phyloP scores from a whole-genome alignment of 2,888 invertebrate species.

The Pyrrhia umbra region DNA sequence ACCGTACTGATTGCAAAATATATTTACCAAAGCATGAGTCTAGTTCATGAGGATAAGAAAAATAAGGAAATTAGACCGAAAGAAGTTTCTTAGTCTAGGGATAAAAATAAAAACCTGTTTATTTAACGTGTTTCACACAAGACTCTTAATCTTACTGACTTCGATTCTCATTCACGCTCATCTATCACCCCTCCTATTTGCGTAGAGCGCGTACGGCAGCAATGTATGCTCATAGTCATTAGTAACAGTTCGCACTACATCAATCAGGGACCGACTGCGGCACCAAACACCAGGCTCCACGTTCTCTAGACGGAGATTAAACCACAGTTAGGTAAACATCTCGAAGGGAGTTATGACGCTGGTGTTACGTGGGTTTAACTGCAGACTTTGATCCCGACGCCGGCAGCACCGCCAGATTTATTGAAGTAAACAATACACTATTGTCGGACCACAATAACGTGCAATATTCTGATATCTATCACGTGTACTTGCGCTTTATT shows the following conservation, averaged over 20 bases:
- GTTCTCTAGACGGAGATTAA: not conserved
- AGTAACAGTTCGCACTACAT: not conserved
- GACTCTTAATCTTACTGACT: too few species aligned
- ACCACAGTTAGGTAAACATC: conserved; percentile 16
- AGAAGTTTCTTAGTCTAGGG: too few species aligned
- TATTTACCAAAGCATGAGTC: too few species aligned
- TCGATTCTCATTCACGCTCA: too few species aligned
- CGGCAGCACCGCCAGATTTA: conserved; percentile 24
- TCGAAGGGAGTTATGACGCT: conserved; percentile 14
- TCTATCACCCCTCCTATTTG: not conserved
- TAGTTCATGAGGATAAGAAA: too few species aligned
- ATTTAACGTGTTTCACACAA: too few species aligned
- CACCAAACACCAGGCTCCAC: not conserved
- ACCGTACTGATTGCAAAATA: too few species aligned
- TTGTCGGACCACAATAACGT: not conserved
- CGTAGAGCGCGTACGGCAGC: not conserved
- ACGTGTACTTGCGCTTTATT: not conserved
- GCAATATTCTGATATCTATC: not conserved
- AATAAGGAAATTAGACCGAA: too few species aligned
- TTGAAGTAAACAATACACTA: conserved; percentile 35
- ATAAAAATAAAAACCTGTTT: too few species aligned
- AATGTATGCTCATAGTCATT: not conserved
- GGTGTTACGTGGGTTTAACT: conserved; percentile 3
- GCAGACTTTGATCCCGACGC: conserved; percentile 40
- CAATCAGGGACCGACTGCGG: not conserved